These are phyloP conservation scores for Paraescarpia echinospica DNA, from an alignment of 1,140 invertebrate genomes.

Conservation along the genomic window DNA sequence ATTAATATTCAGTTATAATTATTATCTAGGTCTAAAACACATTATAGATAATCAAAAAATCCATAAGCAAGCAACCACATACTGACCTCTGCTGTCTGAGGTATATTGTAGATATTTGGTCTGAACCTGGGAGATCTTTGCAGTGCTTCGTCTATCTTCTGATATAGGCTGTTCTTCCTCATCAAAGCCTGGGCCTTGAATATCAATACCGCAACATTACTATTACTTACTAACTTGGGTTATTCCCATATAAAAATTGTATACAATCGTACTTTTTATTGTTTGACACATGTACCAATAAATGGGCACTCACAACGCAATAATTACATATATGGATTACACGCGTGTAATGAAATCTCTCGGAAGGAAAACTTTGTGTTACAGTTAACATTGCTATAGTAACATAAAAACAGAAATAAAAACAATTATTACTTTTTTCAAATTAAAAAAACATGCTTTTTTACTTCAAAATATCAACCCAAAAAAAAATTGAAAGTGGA, in stretches of 20 bases:
- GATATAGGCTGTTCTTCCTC: constrained; percentile 23
- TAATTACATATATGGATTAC: neutral
- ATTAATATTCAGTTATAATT: no score
- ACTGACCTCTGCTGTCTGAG: constrained; percentile 10
- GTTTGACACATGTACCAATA: neutral
- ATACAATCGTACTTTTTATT: neutral
- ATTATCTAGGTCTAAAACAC: no score
- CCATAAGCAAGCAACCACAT: neutral
- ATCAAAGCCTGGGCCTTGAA: constrained; percentile 26
- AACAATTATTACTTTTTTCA: no score
- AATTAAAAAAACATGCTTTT: no score
- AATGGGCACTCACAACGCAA: neutral
- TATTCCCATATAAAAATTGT: neutral
- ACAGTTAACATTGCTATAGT: no score
- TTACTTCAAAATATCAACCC: no score
- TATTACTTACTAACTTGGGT: neutral
- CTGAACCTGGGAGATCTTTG: constrained; percentile 11
- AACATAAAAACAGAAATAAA: no score
- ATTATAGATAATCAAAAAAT: no score
- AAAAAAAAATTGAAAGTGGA: no score
- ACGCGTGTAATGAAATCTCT: neutral
- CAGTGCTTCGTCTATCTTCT: constrained; percentile 23
- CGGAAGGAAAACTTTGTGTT: neutral
- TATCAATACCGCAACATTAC: neutral
- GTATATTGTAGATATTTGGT: constrained; percentile 25